These are phyloP conservation scores for Euproctis similis DNA, from an alignment of 2,888 invertebrate species.

Conservation along the genomic window DNA sequence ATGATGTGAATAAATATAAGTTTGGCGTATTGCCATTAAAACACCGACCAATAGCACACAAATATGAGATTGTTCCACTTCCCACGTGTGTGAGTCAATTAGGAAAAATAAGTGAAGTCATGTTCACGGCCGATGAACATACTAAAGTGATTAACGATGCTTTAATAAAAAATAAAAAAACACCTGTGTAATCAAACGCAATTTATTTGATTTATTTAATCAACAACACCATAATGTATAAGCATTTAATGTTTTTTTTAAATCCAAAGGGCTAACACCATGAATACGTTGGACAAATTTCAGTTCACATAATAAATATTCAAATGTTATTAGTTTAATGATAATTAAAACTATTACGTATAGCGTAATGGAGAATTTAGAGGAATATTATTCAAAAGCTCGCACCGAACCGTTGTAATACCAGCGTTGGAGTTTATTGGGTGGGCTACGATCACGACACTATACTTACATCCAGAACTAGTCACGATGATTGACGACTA, in stretches of 20 bases:
- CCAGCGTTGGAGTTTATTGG: too few relatives aligned
- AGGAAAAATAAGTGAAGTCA: background rate
- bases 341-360: constrained; percentile 20
- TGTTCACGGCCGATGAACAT: background rate
- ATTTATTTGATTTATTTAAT: background rate
- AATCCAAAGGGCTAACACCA: too few relatives aligned
- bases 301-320: constrained; percentile 16
- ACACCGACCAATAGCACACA: background rate
- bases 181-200: background rate
- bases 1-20: too few relatives aligned
- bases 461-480: constrained; percentile 42
- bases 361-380: too few relatives aligned
- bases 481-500: constrained; percentile 56
- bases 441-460: constrained; percentile 46
- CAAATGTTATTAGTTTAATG: constrained; percentile 14
- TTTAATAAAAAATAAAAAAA: too few relatives aligned
- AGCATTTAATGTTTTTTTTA: background rate
- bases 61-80: background rate
- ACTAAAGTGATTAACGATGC: too few relatives aligned
- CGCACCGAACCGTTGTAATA: constrained; percentile 24
- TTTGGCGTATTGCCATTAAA: too few relatives aligned
- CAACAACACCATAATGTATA: background rate
- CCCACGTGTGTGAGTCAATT: too few relatives aligned
- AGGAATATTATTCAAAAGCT: constrained; percentile 17
- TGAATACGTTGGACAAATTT: too few relatives aligned